A percentile compares a stretch with the other conserved stretches of the same genome.
phyloP scores from a whole-genome alignment of 2,797 vertebrate species.

The Ctenopoma kingsleyae region DNA sequence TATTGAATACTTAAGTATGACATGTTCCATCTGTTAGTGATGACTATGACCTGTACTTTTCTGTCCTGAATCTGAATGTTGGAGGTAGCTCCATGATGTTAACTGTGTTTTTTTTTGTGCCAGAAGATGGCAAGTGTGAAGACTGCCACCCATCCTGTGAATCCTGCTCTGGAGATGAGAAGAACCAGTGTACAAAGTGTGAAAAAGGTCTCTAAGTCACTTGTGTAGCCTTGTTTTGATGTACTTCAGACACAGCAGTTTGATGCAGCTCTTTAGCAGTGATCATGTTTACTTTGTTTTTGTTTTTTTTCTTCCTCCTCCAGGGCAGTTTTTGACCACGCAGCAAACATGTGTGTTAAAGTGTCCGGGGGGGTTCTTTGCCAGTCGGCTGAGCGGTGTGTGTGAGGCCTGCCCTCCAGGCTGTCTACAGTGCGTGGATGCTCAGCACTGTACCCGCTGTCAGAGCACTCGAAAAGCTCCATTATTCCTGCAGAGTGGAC shows the following conservation, averaged over 20 bases:
- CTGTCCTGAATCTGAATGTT: not conserved
- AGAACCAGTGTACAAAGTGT: constrained; percentile 86
- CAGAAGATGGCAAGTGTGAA: constrained; percentile 79
- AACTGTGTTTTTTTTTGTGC: constrained; percentile 14
- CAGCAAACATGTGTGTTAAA: constrained; percentile 81
- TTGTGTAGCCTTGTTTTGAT: not conserved
- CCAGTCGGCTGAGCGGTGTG: constrained; percentile 61
- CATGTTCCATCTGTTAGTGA: not conserved
- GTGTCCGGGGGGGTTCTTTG: constrained; percentile 78
- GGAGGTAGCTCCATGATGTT: not conserved
- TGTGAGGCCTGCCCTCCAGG: constrained; percentile 79
- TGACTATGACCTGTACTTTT: not conserved
- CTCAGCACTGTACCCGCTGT: constrained; percentile 79
- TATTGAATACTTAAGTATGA: not conserved
- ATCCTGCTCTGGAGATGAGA: constrained; percentile 85
- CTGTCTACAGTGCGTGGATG: constrained; percentile 78
- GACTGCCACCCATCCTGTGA: constrained; percentile 88
- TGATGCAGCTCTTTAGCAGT: constrained; percentile 1
- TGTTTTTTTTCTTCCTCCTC: constrained; percentile 19
- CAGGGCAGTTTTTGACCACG: constrained; percentile 78
- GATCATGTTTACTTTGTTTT: constrained; percentile 22
- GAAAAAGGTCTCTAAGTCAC: constrained; percentile 82
- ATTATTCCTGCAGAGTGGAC: constrained; percentile 80
- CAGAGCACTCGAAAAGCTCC: constrained; percentile 65
- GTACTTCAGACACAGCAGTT: constrained; percentile 15